These are phyloP conservation scores for Hyalella azteca DNA, from an alignment of 2,888 invertebrate genomes.

Conservation along the genomic window DNA sequence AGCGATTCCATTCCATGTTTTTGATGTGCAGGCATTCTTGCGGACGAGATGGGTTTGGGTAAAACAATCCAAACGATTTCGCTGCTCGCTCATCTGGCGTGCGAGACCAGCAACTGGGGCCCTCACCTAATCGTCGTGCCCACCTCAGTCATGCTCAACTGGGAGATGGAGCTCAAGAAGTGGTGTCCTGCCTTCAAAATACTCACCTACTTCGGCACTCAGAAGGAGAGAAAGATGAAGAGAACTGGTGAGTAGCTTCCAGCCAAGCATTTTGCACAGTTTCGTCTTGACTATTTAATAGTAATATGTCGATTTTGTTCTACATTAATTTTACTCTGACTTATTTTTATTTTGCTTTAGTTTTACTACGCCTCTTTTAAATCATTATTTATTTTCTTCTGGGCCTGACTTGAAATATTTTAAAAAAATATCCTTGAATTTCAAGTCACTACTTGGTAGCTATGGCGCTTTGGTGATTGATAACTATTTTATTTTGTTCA, in stretches of 20 bases:
- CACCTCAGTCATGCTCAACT: conserved; percentile 98
- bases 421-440: too few species aligned
- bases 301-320: too few species aligned
- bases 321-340: too few species aligned
- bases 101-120: conserved; percentile 93
- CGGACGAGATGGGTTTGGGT: conserved; percentile 96
- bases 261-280: conserved; percentile 2
- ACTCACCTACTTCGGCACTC: conserved; percentile 95
- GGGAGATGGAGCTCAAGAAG: conserved; percentile 99
- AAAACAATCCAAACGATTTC: conserved; percentile 98
- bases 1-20: background rate
- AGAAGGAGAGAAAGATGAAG: conserved; percentile 91
- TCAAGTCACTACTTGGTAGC: too few species aligned
- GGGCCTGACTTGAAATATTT: too few species aligned
- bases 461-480: too few species aligned
- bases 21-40: too few species aligned
- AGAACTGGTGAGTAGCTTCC: conserved; percentile 63
- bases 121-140: conserved; percentile 99
- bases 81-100: conserved; percentile 89
- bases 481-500: too few species aligned
- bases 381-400: too few species aligned
- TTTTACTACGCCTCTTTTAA: too few species aligned
- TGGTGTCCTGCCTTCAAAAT: conserved; percentile 99
- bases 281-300: too few species aligned
- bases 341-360: too few species aligned